A percentile compares a stretch with the other conserved stretches of the same genome.
Evolutionary conservation across 2,113 vertebrate genomes (phyloP).

Genomic region (Balaenoptera acutorostrata): DNA sequence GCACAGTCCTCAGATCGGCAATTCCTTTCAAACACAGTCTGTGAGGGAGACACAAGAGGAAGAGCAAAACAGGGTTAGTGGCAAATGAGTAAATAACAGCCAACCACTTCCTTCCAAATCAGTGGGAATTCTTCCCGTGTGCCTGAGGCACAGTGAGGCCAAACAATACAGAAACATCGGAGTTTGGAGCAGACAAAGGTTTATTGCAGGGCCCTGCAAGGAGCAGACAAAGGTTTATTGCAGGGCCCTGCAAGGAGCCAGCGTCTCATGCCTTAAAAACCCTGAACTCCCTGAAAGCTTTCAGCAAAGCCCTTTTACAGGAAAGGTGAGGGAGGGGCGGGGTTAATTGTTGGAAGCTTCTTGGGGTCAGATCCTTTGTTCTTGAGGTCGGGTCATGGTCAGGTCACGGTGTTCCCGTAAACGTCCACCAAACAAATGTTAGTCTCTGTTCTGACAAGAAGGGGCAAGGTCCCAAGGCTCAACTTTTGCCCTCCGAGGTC

Average conservation of each 20-base stretch:
- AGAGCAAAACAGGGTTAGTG: neutral
- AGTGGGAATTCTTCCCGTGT: neutral
- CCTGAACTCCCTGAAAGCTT: neutral
- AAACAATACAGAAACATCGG: neutral
- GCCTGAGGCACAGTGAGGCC: neutral
- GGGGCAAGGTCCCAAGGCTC: neutral
- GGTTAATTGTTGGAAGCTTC: neutral
- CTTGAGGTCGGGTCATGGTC: neutral
- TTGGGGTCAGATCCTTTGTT: too few relatives aligned
- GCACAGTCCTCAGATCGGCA: conserved; percentile 97
- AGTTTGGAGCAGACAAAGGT: neutral
- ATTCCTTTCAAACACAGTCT: conserved; percentile 98
- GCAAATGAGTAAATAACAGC: neutral
- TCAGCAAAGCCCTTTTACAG: neutral
- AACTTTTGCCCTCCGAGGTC: neutral
- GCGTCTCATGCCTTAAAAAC: neutral
- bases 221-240: too few relatives aligned
- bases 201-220: neutral
- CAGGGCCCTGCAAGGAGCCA: neutral
- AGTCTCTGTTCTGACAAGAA: neutral
- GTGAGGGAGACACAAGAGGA: conserved; percentile 58
- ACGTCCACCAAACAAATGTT: neutral
- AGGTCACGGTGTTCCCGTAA: neutral
- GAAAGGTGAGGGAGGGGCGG: neutral
- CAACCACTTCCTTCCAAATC: neutral